These are phyloP conservation scores for Hippocampus guttulatus DNA, from an alignment of 2,113 vertebrate genomes.

Conservation along the genomic window DNA sequence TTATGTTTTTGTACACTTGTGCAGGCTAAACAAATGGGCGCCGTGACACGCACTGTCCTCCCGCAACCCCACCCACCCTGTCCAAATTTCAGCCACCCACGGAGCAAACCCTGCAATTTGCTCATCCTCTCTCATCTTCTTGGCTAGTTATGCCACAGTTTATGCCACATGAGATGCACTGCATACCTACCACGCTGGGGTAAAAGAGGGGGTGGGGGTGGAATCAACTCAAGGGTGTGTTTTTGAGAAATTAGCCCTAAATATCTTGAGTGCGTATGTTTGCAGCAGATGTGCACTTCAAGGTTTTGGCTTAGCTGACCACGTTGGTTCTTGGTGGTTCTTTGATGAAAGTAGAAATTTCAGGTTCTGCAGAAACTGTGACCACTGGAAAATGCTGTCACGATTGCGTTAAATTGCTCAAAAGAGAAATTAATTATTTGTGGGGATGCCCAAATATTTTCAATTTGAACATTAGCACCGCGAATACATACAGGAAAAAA, in stretches of 20 bases:
- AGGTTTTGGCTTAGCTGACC: neutral
- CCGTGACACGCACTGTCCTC: conserved; percentile 24
- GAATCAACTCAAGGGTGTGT: neutral
- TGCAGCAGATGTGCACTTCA: conserved; percentile 4
- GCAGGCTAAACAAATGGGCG: neutral
- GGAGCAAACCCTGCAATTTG: conserved; percentile 51
- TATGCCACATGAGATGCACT: conserved; percentile 17
- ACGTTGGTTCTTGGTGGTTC: neutral
- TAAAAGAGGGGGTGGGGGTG: too few species aligned
- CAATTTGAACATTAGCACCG: too few species aligned
- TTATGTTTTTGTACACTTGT: neutral
- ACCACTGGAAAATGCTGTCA: neutral
- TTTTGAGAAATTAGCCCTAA: conserved; percentile 1
- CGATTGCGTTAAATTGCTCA: neutral
- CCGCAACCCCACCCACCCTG: neutral
- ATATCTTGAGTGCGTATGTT: conserved; percentile 6
- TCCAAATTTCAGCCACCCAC: conserved; percentile 15
- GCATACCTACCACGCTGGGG: neutral
- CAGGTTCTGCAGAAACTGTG: neutral
- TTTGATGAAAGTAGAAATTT: neutral
- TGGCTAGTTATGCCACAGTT: conserved; percentile 21
- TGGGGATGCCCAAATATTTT: too few species aligned
- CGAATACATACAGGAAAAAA: too few species aligned
- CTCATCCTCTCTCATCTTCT: conserved; percentile 59
- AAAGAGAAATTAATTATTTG: neutral